These are phyloP conservation scores for Enteromius paludinosus DNA, from an alignment of 2,797 vertebrate species.

Conservation along the genomic window DNA sequence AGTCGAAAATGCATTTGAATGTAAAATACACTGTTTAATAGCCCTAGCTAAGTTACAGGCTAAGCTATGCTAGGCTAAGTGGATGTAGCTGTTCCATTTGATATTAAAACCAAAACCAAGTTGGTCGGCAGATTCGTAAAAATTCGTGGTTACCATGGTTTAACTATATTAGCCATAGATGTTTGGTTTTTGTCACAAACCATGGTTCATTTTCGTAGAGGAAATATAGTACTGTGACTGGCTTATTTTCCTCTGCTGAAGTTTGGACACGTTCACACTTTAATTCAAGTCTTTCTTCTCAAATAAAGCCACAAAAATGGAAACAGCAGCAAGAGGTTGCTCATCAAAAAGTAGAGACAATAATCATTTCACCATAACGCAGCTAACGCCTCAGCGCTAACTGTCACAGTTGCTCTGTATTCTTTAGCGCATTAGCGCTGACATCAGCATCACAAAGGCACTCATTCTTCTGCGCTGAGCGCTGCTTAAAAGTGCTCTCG, in stretches of 20 bases:
- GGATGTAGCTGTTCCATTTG: not conserved
- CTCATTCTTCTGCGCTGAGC: conserved; percentile 51
- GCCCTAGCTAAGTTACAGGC: not conserved
- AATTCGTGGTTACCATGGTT: not conserved
- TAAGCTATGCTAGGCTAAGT: not conserved
- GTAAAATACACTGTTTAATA: not conserved
- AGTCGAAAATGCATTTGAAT: not conserved
- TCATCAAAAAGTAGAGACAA: conserved; percentile 61
- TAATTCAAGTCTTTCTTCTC: conserved; percentile 38
- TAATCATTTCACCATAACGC: conserved; percentile 65
- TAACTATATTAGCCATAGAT: not conserved
- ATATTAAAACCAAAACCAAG: not conserved
- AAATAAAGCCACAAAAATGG: conserved; percentile 58
- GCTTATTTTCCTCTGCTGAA: not conserved
- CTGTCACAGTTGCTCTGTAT: conserved; percentile 62
- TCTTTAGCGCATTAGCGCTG: conserved; percentile 54
- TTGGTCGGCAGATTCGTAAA: not conserved
- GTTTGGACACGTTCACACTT: conserved; percentile 28
- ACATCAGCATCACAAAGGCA: conserved; percentile 60
- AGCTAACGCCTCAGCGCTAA: conserved; percentile 60
- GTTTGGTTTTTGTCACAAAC: not conserved
- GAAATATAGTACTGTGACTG: not conserved
- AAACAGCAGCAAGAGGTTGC: conserved; percentile 57
- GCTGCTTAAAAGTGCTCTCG: conserved; percentile 49
- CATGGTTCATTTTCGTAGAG: not conserved